Conservation (phyloP, 2,888 invertebrate genomes). For the Blastobasis adustella region DNA sequence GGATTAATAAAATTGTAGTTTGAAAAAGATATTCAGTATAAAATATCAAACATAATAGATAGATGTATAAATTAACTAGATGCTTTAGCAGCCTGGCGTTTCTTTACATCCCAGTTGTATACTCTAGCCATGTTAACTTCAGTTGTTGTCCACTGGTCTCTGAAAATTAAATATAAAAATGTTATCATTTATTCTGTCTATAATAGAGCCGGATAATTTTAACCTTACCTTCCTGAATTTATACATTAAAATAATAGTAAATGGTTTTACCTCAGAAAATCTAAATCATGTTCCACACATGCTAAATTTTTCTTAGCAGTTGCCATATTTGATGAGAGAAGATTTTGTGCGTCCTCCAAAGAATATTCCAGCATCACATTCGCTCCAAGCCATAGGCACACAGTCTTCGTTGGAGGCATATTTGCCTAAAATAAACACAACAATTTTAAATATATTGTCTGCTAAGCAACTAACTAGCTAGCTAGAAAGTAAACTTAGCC, state of each 20-base stretch:
- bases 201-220: background rate
- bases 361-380: constrained; percentile 98
- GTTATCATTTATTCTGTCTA: too few species aligned
- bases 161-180: constrained; percentile 42
- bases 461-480: too few species aligned
- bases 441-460: too few species aligned
- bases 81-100: constrained; percentile 83
- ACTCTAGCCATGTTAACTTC: constrained; percentile 99
- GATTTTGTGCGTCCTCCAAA: constrained; percentile 89
- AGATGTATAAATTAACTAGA: constrained; percentile 30
- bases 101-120: constrained; percentile 98
- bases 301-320: constrained; percentile 88
- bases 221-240: background rate
- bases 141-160: constrained; percentile 98
- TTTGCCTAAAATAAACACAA: constrained; percentile 78
- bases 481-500: too few species aligned
- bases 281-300: constrained; percentile 93
- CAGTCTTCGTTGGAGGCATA: constrained; percentile 92
- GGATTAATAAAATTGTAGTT: too few species aligned
- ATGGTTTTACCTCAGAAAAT: constrained; percentile 83
- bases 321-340: constrained; percentile 87
- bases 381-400: constrained; percentile 89
- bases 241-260: background rate
- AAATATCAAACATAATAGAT: background rate
- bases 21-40: background rate